These are phyloP conservation scores for Scaptomyza flava DNA, from an alignment of 2,888 invertebrate genomes.

Conservation along the genomic window DNA sequence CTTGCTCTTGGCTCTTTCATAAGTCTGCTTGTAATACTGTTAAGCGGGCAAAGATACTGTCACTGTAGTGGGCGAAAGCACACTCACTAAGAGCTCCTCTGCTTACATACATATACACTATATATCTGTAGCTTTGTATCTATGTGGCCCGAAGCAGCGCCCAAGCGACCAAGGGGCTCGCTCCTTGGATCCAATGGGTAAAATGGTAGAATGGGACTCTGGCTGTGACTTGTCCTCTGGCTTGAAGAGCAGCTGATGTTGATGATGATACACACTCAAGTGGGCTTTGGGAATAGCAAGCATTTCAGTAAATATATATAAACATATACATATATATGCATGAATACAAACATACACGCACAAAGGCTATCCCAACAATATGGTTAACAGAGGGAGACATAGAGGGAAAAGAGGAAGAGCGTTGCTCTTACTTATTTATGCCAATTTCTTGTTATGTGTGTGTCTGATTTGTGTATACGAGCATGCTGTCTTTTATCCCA, in stretches of 20 bases:
- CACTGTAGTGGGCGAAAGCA: slow-evolving; percentile 68
- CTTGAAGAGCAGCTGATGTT: slow-evolving; percentile 79
- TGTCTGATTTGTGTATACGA: slow-evolving; percentile 30
- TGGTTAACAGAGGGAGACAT: slow-evolving; percentile 43
- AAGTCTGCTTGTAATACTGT: slow-evolving; percentile 82
- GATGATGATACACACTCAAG: slow-evolving; percentile 80
- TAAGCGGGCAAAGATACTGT: slow-evolving; percentile 81
- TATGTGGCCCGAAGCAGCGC: slow-evolving; percentile 58
- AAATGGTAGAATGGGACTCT: slow-evolving; percentile 20
- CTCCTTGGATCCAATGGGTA: slow-evolving; percentile 26
- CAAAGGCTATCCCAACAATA: slow-evolving; percentile 66
- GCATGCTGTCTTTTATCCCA: slow-evolving; percentile 29
- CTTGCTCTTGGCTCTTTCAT: slow-evolving; percentile 52
- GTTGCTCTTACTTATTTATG: slow-evolving; percentile 76
- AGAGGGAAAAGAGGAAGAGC: background rate
- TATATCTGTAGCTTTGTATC: slow-evolving; percentile 68
- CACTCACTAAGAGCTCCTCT: slow-evolving; percentile 41
- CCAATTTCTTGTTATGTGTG: slow-evolving; percentile 59
- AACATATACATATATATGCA: slow-evolving; percentile 6
- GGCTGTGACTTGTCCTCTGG: slow-evolving; percentile 47
- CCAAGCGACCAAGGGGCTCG: slow-evolving; percentile 31
- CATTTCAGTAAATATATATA: slow-evolving; percentile 70
- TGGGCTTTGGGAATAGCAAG: slow-evolving; percentile 75
- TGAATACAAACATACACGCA: slow-evolving; percentile 27
- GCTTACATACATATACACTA: slow-evolving; percentile 8